Evolutionary conservation across 2,797 vertebrate species (phyloP).

Genomic region (Podarcis lilfordi): DNA sequence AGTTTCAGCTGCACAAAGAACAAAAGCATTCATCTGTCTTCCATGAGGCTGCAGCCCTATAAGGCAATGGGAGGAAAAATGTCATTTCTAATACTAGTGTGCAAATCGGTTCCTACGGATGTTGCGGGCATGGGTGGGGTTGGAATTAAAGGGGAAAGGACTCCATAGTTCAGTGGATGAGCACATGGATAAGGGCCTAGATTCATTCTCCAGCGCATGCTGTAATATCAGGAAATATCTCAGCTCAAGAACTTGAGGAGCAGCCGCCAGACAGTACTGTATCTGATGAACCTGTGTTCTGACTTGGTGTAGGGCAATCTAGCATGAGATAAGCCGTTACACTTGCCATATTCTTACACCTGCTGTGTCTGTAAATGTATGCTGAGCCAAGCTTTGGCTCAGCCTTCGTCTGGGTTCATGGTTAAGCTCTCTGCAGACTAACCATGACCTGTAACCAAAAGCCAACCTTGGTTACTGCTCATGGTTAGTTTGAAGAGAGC

Average conservation of each 20-base stretch:
- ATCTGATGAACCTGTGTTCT: background rate
- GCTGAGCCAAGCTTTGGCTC: background rate
- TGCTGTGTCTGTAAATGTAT: background rate
- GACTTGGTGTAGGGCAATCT: background rate
- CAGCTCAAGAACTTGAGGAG: background rate
- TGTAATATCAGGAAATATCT: background rate
- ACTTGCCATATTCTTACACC: background rate
- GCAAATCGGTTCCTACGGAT: background rate
- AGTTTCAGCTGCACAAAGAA: too few species aligned
- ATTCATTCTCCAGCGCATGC: background rate
- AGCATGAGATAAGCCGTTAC: background rate
- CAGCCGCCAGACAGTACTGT: background rate
- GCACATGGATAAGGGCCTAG: background rate
- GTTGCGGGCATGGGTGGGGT: background rate
- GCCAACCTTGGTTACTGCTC: too few species aligned
- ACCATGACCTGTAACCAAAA: too few species aligned
- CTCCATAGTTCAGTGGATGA: background rate
- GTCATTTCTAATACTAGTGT: background rate
- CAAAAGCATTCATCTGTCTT: background rate
- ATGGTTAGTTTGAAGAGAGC: too few species aligned
- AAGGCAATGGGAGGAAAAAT: background rate
- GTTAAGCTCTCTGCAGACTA: too few species aligned
- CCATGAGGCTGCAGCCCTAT: background rate
- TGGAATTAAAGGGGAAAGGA: background rate
- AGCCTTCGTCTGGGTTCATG: too few species aligned